Conservation (phyloP, 2,888 invertebrate genomes). For the Eupithecia inturbata region DNA sequence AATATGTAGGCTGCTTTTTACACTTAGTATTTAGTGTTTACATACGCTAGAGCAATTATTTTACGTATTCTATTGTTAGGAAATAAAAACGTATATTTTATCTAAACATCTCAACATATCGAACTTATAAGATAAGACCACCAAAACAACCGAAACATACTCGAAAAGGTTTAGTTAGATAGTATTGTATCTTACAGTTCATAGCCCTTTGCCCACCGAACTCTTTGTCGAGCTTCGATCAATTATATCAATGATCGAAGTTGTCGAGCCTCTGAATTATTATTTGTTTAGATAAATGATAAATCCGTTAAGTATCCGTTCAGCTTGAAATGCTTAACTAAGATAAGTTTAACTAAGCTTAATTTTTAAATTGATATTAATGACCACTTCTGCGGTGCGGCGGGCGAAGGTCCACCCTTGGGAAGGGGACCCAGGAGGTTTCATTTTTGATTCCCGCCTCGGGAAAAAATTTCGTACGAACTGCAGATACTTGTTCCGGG, state of each 20-base stretch:
- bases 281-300: constrained; percentile 26
- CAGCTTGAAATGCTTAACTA: not conserved
- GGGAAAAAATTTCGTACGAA: not conserved
- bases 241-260: no score
- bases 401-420: not conserved
- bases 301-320: constrained; percentile 23
- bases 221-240: constrained; percentile 25
- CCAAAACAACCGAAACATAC: constrained; percentile 3
- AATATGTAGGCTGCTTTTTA: no score
- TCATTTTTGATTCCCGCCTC: not conserved
- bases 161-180: constrained; percentile 19
- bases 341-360: not conserved
- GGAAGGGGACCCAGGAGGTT: not conserved
- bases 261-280: no score
- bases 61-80: not conserved
- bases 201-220: constrained; percentile 33
- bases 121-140: not conserved
- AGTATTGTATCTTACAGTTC: constrained; percentile 32
- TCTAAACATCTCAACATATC: not conserved
- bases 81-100: not conserved
- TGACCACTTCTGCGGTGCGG: not conserved
- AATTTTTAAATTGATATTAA: constrained; percentile 12
- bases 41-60: no score
- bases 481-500: not conserved
- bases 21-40: no score